Base-by-base conservation (phyloP, 2,888 invertebrate species). In the Erannis defoliaria region DNA sequence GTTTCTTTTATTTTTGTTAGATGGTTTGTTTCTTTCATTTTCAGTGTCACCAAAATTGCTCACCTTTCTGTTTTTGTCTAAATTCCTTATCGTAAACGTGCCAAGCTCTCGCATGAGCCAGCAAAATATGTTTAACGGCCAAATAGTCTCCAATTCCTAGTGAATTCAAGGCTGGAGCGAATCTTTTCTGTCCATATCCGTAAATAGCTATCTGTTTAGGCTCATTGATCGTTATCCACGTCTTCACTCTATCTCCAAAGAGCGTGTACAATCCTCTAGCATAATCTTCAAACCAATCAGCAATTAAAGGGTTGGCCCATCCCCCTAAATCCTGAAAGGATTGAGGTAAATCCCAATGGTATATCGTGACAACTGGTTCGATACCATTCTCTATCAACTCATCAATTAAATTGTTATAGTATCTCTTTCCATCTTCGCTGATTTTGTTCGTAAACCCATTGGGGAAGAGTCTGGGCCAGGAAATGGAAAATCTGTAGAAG, bases 401-500 rank as follows among this genome's bases (percentile, higher is more conserved):
- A 68, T 96, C 81, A 38, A 96, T 95, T 0, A 96, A 72, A 51
- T 89, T 86, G 64, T 94, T 94, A 80, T 96, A 96, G 78, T 96
- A 96, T 26, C 90, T 80, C 12, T 95, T 84, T 2, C 95, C 96
- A 1, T 87, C 88, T 68, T 92, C 75, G 75, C 95, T 96, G 18
- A 95, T 81, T 43, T 83, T 80, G 49, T 94, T 88, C 0, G 88
- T 65, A 48, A 90, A 91, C 2, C 95, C 95, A 38, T 84, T 92
- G 0, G 96, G 95, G 40, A 96, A 81, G 10, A 96, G 82, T 57
- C 96, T 86, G 0, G 95, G 80, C 96, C 96, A 96, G 0, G 95
- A 93, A 60, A 95, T 89, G 2, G 94, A 94, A 73, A 95, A 94
- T 43, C 94, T 84, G 73, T 94, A 94, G 68, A 91, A 93, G 46